Evolutionary conservation across 1,140 invertebrate species (phyloP), one percentile per base, ranked within the genome.

Genomic region (Drosophila rhopaloa): DNA sequence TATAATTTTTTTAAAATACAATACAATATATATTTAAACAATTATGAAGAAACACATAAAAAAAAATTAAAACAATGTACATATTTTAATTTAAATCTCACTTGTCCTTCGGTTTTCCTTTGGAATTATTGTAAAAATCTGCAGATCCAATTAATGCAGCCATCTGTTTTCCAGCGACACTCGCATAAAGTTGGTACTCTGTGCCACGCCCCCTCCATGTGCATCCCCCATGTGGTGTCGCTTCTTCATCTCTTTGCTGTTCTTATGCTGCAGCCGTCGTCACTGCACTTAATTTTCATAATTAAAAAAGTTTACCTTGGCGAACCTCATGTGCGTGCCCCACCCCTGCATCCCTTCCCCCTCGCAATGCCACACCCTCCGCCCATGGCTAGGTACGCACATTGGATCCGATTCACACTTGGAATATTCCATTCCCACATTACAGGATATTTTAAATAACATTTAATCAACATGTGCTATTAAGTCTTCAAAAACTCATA

Each of bases 251-350:
- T 82, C 62, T 65, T 71, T 76, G 70, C 75, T 58, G 62, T 76
- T 75, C 67, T 72, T 67, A 50, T 51, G 46, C 41, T 70, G 71
- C 71, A 65, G 73, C 59, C 71, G 70, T 86, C 75, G 70, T 79
- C 70, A 62, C 66, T 86, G 82, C 82, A 86, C 82, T 86, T 86
- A 81, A 86, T 86, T 86, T 86, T 86, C 82, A 86, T 86, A 86
- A 86, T 86, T 86, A 86, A 86, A 86, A 86, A 86, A 86, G 82
- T 86, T 86, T 86, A 86, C 82, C 82, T 86, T 79, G 76, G 70
- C 62, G 74, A 86, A 76, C 70, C 82, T 76, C 55, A 61, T 76
- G 63, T 70, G 61, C 48, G 75, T 43, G 54, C 57, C 59, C 40
- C 40, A 32, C 48, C 27, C 16, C 8, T n/a, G 35, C 27, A 38